Percentiles rank a stretch among this genome's conserved stretches.
These are phyloP conservation scores for Cosmopolites sordidus DNA, from an alignment of 2,888 invertebrate species.

Conservation along the genomic window DNA sequence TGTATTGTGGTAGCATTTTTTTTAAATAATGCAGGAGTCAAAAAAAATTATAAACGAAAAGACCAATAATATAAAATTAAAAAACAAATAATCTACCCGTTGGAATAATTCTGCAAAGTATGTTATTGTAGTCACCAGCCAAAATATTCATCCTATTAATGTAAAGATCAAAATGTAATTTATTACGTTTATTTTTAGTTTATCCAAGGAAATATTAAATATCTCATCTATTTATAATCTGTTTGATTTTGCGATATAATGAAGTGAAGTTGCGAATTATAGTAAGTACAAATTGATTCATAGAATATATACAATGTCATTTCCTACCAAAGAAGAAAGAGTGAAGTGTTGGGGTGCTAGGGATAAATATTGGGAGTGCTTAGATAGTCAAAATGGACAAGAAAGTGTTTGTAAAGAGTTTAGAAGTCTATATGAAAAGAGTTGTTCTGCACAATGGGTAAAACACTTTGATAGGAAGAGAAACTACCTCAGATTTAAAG, in stretches of 20 bases:
- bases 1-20: too few species aligned
- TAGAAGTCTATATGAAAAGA: constrained; percentile 52
- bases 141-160: constrained; percentile 12
- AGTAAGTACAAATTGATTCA: not conserved
- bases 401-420: constrained; percentile 35
- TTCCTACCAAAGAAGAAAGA: constrained; percentile 74
- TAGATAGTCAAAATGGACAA: constrained; percentile 57
- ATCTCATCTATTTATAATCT: not conserved
- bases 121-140: constrained; percentile 3
- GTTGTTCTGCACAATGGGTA: constrained; percentile 84
- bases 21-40: too few species aligned
- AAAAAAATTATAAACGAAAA: too few species aligned
- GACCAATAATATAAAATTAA: too few species aligned
- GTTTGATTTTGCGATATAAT: not conserved
- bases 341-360: constrained; percentile 79
- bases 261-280: not conserved
- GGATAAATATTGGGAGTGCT: constrained; percentile 87
- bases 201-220: constrained; percentile 22
- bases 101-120: not conserved
- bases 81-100: too few species aligned
- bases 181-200: constrained; percentile 27
- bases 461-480: constrained; percentile 90
- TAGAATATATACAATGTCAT: constrained; percentile 60
- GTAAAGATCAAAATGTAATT: constrained; percentile 20
- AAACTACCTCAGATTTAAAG: constrained; percentile 82